Base-by-base conservation (phyloP, 2,888 invertebrate genomes). In the Latheticus oryzae region DNA sequence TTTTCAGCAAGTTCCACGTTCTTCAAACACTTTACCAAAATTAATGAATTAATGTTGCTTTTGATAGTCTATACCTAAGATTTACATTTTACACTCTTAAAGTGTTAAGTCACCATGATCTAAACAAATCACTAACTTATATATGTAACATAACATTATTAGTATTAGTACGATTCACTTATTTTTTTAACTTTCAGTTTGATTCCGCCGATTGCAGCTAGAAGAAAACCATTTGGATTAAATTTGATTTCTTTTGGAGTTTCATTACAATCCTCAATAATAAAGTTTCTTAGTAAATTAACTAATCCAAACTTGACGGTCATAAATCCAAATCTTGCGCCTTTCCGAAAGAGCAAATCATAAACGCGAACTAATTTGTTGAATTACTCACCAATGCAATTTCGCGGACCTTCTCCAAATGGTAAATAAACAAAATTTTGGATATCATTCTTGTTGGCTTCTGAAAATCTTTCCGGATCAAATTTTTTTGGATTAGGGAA, bases 401-500 rank as follows among this genome's bases (percentile, higher is more conserved):
- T 62, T 5, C 64, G 48, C 1, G 62, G 63, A 9, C 63, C 63
- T 30, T 57, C 60, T 12, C 63, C 62, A 48, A 63, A 63, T 5
- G 61, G 59, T 8, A 63, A 8, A 23, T 54, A 62, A 9, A 54
- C 12, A 42, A 7, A 60, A 1, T 9, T 8, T 17, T n/a, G n/a
- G 13, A n/a, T 50, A 9, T 52, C 15, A 15, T 70, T 70, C 40
- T 73, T 75, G 1, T 69, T 67, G 0, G 51, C 64, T 11, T 16
- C 2, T 3, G 51, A 51, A 67, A 78, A 79, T 32, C 78, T 61
- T 47, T 77, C 76, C 0, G 80, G 80, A 59, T 77, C 70, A 61
- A 78, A 80, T 47, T 66, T 66, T 7, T 75, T 64, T 0, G 79
- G 79, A 32, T 79, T 71, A 1, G 76, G 74, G 60, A 69, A 79